phyloP scores from a whole-genome alignment of 2,113 vertebrate species.

The Crotalus viridis region DNA sequence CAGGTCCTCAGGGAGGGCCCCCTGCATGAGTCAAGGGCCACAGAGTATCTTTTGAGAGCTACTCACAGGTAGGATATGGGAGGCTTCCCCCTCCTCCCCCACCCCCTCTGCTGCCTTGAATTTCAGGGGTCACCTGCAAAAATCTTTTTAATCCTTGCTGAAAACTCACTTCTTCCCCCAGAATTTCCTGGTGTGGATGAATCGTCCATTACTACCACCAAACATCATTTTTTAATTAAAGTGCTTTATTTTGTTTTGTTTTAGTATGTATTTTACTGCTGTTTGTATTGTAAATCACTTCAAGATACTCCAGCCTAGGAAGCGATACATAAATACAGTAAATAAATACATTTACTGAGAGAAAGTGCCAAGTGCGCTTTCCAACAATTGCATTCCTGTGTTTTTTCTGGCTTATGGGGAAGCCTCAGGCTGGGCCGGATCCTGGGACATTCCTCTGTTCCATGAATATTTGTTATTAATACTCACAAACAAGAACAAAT shows the following conservation, averaged over 20 bases:
- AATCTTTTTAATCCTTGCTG: not conserved
- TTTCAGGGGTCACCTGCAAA: not conserved
- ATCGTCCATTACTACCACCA: not conserved
- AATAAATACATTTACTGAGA: not conserved
- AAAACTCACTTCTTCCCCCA: not conserved
- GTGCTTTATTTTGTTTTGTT: not conserved
- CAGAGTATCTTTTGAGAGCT: not conserved
- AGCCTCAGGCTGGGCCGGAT: not conserved
- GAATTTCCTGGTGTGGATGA: not conserved
- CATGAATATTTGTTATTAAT: not conserved
- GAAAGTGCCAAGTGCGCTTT: not conserved
- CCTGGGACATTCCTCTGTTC: not conserved
- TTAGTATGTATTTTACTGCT: not conserved
- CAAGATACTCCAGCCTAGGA: not conserved
- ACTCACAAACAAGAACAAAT: not conserved
- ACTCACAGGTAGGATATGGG: not conserved
- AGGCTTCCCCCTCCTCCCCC: not conserved
- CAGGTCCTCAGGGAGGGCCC: too few species aligned
- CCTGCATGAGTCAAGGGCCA: not conserved
- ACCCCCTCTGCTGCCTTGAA: not conserved
- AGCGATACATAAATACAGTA: not conserved
- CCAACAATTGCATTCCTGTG: not conserved
- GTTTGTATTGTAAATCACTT: not conserved
- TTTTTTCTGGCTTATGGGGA: not conserved
- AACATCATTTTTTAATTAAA: not conserved